phyloP scores from a whole-genome alignment of 2,888 invertebrate species.

The Drosophila multiciliata region DNA sequence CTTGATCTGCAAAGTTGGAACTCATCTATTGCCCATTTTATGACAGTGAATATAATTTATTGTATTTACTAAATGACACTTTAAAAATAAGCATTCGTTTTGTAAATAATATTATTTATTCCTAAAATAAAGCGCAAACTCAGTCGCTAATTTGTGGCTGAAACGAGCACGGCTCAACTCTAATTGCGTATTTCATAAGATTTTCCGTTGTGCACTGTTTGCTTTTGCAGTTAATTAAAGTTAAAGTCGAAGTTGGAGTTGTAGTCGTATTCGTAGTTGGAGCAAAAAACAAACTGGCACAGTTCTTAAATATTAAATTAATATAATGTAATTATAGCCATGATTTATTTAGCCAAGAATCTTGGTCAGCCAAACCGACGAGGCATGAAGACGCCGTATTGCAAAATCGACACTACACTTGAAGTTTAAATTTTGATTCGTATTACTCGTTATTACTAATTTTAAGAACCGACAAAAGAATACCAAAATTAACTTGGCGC shows the following conservation, averaged over 20 bases:
- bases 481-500: slow-evolving; percentile 11
- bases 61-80: background rate
- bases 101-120: background rate
- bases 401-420: slow-evolving; percentile 55
- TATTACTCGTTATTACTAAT: slow-evolving; percentile 15
- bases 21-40: background rate
- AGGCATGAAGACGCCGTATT: slow-evolving; percentile 66
- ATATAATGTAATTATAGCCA: slow-evolving; percentile 67
- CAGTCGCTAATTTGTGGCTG: background rate
- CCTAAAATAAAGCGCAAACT: background rate
- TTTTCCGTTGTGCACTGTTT: slow-evolving; percentile 74
- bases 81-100: background rate
- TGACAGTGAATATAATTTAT: background rate
- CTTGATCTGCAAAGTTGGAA: background rate
- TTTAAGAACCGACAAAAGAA: slow-evolving; percentile 17
- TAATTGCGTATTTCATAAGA: slow-evolving; percentile 75
- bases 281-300: slow-evolving; percentile 57
- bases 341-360: slow-evolving; percentile 69
- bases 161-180: slow-evolving; percentile 19
- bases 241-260: slow-evolving; percentile 21
- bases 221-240: slow-evolving; percentile 74
- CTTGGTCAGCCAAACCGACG: slow-evolving; percentile 66
- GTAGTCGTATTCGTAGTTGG: slow-evolving; percentile 7
- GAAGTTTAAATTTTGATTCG: slow-evolving; percentile 26
- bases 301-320: slow-evolving; percentile 69